Percentiles rank a stretch among this genome's conserved stretches.
phyloP scores from a whole-genome alignment of 1,140 invertebrate genomes.

The Solen grandis region DNA sequence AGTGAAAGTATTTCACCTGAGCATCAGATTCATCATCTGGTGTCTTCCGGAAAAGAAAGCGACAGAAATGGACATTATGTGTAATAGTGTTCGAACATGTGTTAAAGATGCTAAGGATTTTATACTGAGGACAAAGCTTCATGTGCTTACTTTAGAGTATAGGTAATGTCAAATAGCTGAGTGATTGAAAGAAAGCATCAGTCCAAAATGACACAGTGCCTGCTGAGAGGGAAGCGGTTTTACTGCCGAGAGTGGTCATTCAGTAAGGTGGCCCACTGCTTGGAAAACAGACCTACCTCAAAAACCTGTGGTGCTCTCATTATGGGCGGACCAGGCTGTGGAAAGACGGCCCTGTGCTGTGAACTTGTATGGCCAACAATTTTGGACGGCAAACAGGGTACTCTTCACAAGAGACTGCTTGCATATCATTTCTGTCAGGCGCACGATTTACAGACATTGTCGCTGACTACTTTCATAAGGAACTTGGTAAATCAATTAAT shows the following conservation, averaged over 20 bases:
- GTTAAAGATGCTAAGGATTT: too few relatives aligned
- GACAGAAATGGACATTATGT: too few relatives aligned
- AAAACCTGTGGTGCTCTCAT: conserved; percentile 89
- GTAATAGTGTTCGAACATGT: too few relatives aligned
- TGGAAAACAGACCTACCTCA: conserved; percentile 84
- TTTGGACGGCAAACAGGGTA: conserved; percentile 71
- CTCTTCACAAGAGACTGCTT: conserved; percentile 72
- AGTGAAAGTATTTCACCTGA: too few relatives aligned
- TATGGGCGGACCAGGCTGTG: conserved; percentile 93
- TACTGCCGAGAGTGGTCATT: conserved; percentile 97
- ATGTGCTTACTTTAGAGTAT: too few relatives aligned
- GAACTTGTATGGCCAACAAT: conserved; percentile 90
- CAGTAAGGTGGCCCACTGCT: conserved; percentile 93
- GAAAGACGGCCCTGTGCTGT: conserved; percentile 89
- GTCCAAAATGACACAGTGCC: conserved; percentile 72
- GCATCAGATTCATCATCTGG: too few relatives aligned
- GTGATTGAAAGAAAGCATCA: too few relatives aligned
- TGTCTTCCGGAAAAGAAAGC: too few relatives aligned
- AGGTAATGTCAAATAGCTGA: too few relatives aligned
- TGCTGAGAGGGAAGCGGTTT: conserved; percentile 78
- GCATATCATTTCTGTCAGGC: conserved; percentile 81
- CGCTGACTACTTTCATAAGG: conserved; percentile 90
- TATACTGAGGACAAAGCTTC: too few relatives aligned
- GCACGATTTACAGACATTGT: conserved; percentile 85
- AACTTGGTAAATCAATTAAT: conserved; percentile 91